Base-by-base conservation (phyloP, 2,888 invertebrate species). In the Ditula angustiorana region DNA sequence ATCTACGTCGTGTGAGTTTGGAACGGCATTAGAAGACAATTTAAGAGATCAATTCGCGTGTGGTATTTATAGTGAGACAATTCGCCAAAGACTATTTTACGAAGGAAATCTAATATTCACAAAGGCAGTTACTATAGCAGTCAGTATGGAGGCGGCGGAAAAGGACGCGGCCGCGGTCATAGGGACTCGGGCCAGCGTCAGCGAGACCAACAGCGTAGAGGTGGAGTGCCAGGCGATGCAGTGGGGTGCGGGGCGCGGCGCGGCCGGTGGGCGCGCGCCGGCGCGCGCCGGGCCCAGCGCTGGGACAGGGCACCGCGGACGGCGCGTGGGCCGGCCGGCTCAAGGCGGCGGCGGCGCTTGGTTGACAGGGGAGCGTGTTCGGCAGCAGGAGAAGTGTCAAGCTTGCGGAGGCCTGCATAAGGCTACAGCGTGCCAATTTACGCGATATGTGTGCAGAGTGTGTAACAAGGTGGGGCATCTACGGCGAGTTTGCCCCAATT, bases 381-480 rank as follows among this genome's bases (percentile, higher is more conserved):
- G 19, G 35, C 16, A n/a, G n/a, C n/a, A 2, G n/a, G 23, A 56
- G 8, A n/a, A 19, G 8, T 57, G 56, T 24, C 16, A 44, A 2
- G 44, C 11, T 1, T 58, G 58, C 16, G 58, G 58, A 5, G 58
- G 33, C 3, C 1, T 2, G 8, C 58, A 58, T 13, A 26, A 23
- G 2, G n/a, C 5, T 23, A 4, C 33, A 7, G 21, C 5, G 8
- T 60, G 60, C 7, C n/a, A 21, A n/a, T 60, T 60, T 11, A 23
- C 24, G 5, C 11, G 19, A 0, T 60, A 60, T n/a, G 60, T 60
- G n/a, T 60, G 60, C 11, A 13, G 60, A 1, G 52, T 44, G 10
- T 60, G 60, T 7, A 60, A 55, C 16, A 26, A 47, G 7, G 8
- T 13, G 35, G 47, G 47, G 2, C 53, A 53, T 8, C n/a, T 53